Conservation (phyloP, 1,140 invertebrate species). For the Ladona fulva region DNA sequence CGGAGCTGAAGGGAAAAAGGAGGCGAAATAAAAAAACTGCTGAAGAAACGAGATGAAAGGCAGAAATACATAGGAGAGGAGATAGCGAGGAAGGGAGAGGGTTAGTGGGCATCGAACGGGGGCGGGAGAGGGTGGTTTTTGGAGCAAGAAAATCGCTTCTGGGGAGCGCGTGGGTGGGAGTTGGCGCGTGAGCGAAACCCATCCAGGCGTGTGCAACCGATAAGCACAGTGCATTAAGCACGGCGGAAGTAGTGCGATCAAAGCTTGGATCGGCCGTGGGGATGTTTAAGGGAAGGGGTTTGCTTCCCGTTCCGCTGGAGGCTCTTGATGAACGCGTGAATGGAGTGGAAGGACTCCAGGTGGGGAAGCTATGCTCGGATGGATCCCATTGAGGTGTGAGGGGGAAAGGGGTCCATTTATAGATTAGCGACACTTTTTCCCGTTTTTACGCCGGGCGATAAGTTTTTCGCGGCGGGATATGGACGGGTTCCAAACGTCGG, state of each 20-base stretch:
- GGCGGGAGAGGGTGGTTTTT: neutral
- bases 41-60: neutral
- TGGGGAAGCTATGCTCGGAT: neutral
- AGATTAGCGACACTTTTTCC: no score
- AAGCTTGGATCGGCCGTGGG: neutral
- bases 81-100: neutral
- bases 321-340: neutral
- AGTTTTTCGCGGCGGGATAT: no score
- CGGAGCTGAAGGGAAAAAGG: no score
- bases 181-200: neutral
- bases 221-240: slow-evolving; percentile 9
- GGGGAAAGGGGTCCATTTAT: no score
- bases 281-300: neutral
- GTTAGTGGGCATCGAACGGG: neutral
- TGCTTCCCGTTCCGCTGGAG: neutral
- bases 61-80: neutral
- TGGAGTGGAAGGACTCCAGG: neutral
- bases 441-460: no score
- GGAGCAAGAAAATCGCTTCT: neutral
- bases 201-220: neutral
- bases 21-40: neutral
- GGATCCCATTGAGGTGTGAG: neutral
- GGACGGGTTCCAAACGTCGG: no score
- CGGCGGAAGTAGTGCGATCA: neutral
- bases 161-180: neutral